Base-by-base conservation (phyloP, 2,888 invertebrate species). In the Ligdia adustata region DNA sequence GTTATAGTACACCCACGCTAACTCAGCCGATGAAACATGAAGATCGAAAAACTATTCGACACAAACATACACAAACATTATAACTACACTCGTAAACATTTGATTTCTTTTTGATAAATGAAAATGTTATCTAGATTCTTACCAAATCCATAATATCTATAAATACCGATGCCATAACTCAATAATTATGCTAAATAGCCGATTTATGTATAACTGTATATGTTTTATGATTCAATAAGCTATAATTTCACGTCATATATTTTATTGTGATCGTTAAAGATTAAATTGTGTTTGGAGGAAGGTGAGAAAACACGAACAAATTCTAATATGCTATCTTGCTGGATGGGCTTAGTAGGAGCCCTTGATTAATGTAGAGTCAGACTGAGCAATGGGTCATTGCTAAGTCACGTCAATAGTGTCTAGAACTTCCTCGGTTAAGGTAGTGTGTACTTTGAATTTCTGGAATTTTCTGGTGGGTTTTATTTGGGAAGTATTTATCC, bases 161-260 rank as follows among this genome's bases (percentile, higher is more conserved):
- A 42, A 50, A 44, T 41, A 52, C 34, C 22, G 22, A 33, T 46
- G 34, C 31, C 52, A 52, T 43, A 56, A 50, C 41, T 52, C 41
- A 41, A 52, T 52, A 56, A 47, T 50, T 56, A 56, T 56, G 46
- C 44, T 47, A 52, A 55, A 52, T 26, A 50, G 35, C 28, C 48
- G 42, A 49, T 51, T 56, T 50, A 47, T 45, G 52, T 52, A 49
- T 49, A 49, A 43, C 48, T 56, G 42, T 50, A 41, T 27, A 50
- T 44, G 38, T 52, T 56, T 55, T 56, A 56, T 56, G 52, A 46
- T 45, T 41, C 47, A 50, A 45, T 50, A 43, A 39, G 32, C 50
- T 56, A 52, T 47, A 35, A 41, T 50, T 41, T 45, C 42, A 40
- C 22, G 38, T 42, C 48, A 49, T 49, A 49, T 49, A 46, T 46